phyloP scores from a whole-genome alignment of 2,113 vertebrate species.

The Turnix velox region DNA sequence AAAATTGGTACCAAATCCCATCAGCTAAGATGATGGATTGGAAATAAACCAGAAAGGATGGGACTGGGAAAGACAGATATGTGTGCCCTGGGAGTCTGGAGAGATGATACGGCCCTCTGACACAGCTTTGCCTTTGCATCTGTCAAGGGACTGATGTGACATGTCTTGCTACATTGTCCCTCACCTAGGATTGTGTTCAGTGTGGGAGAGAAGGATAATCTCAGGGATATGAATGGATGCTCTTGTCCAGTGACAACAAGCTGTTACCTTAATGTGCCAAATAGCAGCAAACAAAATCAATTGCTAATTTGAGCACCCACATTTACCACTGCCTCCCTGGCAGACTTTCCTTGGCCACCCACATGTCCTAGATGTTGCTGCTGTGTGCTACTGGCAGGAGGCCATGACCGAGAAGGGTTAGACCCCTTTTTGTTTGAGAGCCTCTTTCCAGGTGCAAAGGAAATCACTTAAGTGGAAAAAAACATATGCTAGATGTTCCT shows the following conservation, averaged over 20 bases:
- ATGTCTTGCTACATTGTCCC: not conserved
- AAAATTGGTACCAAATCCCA: not conserved
- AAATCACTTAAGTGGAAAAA: not conserved
- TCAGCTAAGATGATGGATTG: not conserved
- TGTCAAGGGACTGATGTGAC: not conserved
- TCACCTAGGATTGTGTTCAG: not conserved
- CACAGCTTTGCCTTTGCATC: not conserved
- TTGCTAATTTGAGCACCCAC: not conserved
- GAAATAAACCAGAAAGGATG: not conserved
- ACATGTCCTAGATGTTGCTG: not conserved
- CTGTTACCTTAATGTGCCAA: not conserved
- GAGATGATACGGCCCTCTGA: fast-evolving
- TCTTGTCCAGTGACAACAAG: not conserved
- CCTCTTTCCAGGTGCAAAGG: not conserved
- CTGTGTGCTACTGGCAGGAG: not conserved
- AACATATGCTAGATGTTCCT: not conserved
- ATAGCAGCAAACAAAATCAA: not conserved
- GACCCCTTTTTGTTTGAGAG: not conserved
- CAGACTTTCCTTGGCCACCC: not conserved
- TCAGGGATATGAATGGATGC: not conserved
- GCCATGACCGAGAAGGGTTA: not conserved
- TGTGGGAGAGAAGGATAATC: not conserved
- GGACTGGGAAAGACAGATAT: not conserved
- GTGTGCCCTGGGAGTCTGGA: not conserved
- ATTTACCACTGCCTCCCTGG: not conserved